A percentile compares a stretch with the other conserved stretches of the same genome.
phyloP scores from a whole-genome alignment of 2,113 vertebrate genomes.

The Ornithorhynchus anatinus region DNA sequence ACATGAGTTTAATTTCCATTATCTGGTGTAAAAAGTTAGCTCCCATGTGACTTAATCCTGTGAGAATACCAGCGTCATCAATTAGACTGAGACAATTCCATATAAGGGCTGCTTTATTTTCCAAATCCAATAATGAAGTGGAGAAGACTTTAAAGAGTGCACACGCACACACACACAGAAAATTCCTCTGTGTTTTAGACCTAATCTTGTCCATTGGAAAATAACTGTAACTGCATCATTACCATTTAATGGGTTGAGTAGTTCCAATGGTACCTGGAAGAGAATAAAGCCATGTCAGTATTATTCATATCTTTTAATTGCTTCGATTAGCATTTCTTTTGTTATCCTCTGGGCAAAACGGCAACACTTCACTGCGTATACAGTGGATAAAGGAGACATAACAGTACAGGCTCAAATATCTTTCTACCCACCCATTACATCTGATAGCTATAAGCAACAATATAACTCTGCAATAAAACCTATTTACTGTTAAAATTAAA shows the following conservation, averaged over 20 bases:
- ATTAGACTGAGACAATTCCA: conserved; percentile 28
- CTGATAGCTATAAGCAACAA: conserved; percentile 58
- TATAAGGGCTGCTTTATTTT: conserved; percentile 50
- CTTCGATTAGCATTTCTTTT: conserved; percentile 50
- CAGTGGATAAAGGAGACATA: conserved; percentile 53
- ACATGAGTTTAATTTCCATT: background rate
- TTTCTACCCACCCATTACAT: conserved; percentile 60
- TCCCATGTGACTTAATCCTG: background rate
- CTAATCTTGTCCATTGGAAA: conserved; percentile 68
- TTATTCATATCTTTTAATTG: conserved; percentile 76
- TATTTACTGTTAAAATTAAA: conserved; percentile 78
- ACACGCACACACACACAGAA: too few species aligned
- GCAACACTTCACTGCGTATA: conserved; percentile 62
- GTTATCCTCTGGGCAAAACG: conserved; percentile 63
- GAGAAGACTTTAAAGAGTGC: conserved; percentile 54
- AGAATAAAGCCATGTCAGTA: conserved; percentile 67
- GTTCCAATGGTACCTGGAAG: conserved; percentile 64
- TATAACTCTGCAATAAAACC: conserved; percentile 71
- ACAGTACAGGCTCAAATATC: conserved; percentile 48
- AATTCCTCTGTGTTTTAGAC: conserved; percentile 42
- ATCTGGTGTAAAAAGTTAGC: background rate
- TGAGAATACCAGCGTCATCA: background rate
- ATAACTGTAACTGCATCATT: conserved; percentile 70
- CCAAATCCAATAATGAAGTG: conserved; percentile 52
- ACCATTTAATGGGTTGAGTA: conserved; percentile 62